Base-by-base conservation (phyloP, 2,797 vertebrate genomes). In the Euphonia xanthogaster region DNA sequence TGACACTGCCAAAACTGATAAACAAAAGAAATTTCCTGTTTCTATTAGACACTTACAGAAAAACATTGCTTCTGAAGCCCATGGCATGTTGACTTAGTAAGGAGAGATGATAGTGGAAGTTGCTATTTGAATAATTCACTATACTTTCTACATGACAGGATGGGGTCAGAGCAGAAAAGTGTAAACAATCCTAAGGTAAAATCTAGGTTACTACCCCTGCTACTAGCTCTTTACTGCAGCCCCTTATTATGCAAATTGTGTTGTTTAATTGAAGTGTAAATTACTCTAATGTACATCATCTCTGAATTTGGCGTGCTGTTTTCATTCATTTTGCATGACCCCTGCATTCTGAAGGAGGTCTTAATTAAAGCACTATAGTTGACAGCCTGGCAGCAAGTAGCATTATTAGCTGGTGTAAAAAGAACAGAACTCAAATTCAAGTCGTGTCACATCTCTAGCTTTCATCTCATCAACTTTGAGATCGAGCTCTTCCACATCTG, bases 251-350 rank as follows among this genome's bases (percentile, higher is more conserved):
- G 91, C 82, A 95, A 97, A 97, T 88, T 31, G 6, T 51, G 37
- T 73, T 62, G 58, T 90, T 95, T 94, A 97, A 94, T 86, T 96
- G 93, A 94, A 96, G 94, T 93, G 79, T 90, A 90, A 95, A 95
- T 96, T 94, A 82, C 95, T 55, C 67, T 87, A 91, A 88, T 86
- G 93, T 83, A 94, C 95, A 95, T 94, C 66, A 83, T 88, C 72
- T 94, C 82, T 94, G 85, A 93, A 91, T 95, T 61, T 86, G 82
- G 87, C 82, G 44, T 80, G 78, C 90, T 95, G 72, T 88, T 97
- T 94, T 90, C 90, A 86, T 94, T 96, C 93, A 88, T 94, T 94
- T 94, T 91, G 61, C 25, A 58, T 94, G 96, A 97, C 94, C 95
- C 35, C 35, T 94, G 72, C 87, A 72, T 94, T 94, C 91, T 95